Base-by-base conservation (phyloP, 2,888 invertebrate species). In the Hydropsyche betteni region DNA sequence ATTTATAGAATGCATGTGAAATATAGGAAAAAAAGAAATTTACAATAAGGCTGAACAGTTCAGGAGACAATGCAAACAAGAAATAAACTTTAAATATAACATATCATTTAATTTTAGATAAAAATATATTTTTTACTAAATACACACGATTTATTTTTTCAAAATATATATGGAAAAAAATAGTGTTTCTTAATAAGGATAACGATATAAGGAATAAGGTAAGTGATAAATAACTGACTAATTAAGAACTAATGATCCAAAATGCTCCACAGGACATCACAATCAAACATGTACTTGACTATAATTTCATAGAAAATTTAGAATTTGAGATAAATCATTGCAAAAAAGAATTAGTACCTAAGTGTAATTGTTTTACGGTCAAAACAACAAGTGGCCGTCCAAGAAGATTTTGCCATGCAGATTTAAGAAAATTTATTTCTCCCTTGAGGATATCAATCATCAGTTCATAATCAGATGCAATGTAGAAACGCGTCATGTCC, bases 401-500 rank as follows among this genome's bases (percentile, higher is more conserved):
- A 84, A 98, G 91, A 89, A 97, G 95, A 88, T 95, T 95, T 89
- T 96, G 96, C 99, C 99, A 99, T 86, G 96, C 96, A 82, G 95
- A 95, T 90, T 98, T 97, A 89, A 98, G 92, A 91, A 97, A 98
- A 90, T 96, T 94, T 84, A 98, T 94, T 89, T 98, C 97, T 82
- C 95, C 95, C 90, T 96, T 96, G 89, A 97, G 94, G 86, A 95
- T 95, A 89, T 99, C 98, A 85, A 98, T 94, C 93, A 98, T 94
- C 88, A 99, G 92, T 87, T 97, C 96, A 88, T 95, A 95, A 89
- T 99, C 99, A 84, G 97, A 96, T 84, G 97, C 97, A 85, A 98
- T 94, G 93, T 99, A 99, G 92, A 98, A 98, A 86, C 96, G 93
- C 84, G 94, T 93, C 90, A 94, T 93, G 90, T 99, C 99, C 90